A percentile compares a stretch with the other conserved stretches of the same genome.
phyloP scores from a whole-genome alignment of 2,797 vertebrate species.

The Falco concolor region DNA sequence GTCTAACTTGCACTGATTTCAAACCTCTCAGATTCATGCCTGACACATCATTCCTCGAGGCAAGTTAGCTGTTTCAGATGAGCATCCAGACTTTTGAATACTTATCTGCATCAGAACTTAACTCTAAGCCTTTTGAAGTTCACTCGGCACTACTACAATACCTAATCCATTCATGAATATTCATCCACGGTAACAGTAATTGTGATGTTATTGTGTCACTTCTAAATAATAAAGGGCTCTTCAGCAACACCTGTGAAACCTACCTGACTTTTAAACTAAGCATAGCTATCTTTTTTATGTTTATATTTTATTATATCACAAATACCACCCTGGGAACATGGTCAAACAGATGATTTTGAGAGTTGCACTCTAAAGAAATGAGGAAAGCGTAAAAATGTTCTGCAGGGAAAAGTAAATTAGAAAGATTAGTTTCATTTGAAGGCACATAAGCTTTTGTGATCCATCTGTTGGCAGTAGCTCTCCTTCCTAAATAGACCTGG shows the following conservation, averaged over 20 bases:
- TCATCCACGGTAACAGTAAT: constrained; percentile 15
- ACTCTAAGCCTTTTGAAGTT: neutral
- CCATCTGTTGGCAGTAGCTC: constrained; percentile 55
- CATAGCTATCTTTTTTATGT: constrained; percentile 36
- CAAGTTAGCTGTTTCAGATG: neutral
- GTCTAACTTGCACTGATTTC: neutral
- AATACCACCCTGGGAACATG: constrained; percentile 40
- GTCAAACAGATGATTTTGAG: constrained; percentile 64
- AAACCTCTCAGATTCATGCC: neutral
- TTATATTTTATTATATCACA: constrained; percentile 55
- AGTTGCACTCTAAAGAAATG: constrained; percentile 11
- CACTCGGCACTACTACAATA: neutral
- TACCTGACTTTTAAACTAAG: constrained; percentile 38
- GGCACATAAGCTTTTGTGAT: constrained; percentile 51
- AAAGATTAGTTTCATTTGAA: constrained; percentile 64
- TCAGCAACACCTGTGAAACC: constrained; percentile 40
- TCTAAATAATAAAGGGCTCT: constrained; percentile 33
- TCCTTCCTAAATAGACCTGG: constrained; percentile 35
- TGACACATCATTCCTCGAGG: neutral
- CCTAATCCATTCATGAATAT: constrained; percentile 45
- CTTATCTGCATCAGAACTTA: neutral
- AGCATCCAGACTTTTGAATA: neutral
- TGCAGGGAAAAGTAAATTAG: constrained; percentile 63
- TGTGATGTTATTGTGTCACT: constrained; percentile 16
- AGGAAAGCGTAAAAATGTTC: constrained; percentile 52